Evolutionary conservation across 2,797 vertebrate genomes (phyloP).

Genomic region (Phoeniculus purpureus): DNA sequence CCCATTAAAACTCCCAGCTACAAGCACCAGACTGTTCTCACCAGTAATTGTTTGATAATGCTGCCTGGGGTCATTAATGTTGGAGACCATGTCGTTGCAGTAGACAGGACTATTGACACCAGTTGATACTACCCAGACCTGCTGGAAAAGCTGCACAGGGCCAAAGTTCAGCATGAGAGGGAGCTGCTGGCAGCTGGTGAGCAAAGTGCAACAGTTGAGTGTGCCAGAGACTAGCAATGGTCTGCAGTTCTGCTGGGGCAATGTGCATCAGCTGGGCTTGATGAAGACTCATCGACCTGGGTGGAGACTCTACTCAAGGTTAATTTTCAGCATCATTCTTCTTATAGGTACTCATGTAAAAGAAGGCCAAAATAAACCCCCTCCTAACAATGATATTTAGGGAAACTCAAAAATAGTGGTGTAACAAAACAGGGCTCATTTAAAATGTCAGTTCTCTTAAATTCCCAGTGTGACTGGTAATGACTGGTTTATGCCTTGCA

Average conservation of each 20-base stretch:
- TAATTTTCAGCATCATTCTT: fast-evolving
- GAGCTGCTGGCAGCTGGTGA: constrained; percentile 6
- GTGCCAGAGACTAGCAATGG: background rate
- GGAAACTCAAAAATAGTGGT: fast-evolving
- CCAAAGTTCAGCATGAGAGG: constrained; percentile 18
- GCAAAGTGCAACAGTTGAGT: background rate
- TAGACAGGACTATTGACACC: background rate
- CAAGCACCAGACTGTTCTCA: background rate
- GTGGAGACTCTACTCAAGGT: background rate
- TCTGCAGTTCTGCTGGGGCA: background rate
- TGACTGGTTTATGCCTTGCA: background rate
- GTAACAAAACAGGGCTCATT: background rate
- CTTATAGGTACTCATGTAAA: background rate
- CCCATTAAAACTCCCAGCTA: background rate
- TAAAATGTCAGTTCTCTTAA: background rate
- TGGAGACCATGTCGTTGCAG: background rate
- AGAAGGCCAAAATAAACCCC: background rate
- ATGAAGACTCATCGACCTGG: background rate
- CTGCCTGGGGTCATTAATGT: background rate
- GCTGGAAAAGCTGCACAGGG: background rate
- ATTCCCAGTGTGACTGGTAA: too few relatives aligned
- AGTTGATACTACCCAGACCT: background rate
- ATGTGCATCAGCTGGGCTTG: background rate
- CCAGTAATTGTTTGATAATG: background rate
- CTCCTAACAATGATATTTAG: background rate